Evolutionary conservation across 2,888 invertebrate species (phyloP), one percentile per base, ranked within the genome.

Genomic region (Bombylius discolor): DNA sequence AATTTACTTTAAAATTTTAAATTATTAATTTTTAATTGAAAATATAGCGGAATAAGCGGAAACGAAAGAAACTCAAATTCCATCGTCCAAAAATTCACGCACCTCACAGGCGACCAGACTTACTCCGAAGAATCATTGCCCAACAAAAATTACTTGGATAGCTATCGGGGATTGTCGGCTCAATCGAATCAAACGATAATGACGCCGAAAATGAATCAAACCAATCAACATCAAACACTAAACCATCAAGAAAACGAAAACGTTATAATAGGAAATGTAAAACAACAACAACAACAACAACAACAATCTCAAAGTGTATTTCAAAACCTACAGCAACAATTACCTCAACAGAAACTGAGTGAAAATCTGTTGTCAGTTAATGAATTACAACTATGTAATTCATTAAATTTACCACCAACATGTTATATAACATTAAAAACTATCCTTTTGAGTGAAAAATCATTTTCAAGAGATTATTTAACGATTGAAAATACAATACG

Each of bases 391-490:
- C 73, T 90, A 61, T 91, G 90, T 74, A 77, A 80, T 54, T 76
- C 83, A 57, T 79, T 93, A 68, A 86, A 89, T 69, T 77, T 94
- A 69, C 84, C 87, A 64, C 89, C 93, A 61, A 84, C 89, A 57
- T 89, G 89, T 72, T 95, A 93, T 77, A 82, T 90, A 64, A 89
- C 91, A 5, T 79, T 93, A 72, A 95, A 95, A 76, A 86, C 92
- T 13, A 81, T 91, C 64, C 80, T 93, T 60, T 79, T 95, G 57
- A 73, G 73, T 60, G 73, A 72, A 23, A 70, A 70, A 11, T 69
- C 72, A 14, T 59, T 68, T 12, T 64, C 67, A 46, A 58, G 59
- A 47, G 67, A 64, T 61, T 61, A 67, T 3, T 65, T 67, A n/a
- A 63, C 64, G 6, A 66, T 70, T 55, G 74, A 74, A 61, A 67